A percentile compares a stretch with the other conserved stretches of the same genome.
Evolutionary conservation across 1,140 invertebrate genomes (phyloP).

Genomic region (Eueides isabella): DNA sequence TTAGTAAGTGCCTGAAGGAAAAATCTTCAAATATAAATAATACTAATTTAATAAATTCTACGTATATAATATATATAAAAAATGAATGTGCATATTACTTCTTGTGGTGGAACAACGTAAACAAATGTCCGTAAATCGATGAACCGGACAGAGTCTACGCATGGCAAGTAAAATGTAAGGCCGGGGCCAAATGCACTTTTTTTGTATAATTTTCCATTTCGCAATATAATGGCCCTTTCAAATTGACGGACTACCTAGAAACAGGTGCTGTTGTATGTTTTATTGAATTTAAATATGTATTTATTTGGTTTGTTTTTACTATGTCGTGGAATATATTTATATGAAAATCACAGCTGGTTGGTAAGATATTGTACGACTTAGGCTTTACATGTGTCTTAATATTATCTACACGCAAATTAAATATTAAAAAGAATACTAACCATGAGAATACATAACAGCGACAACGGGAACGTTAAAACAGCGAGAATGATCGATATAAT

Average conservation of each 20-base stretch:
- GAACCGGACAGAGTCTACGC: slow-evolving; percentile 92
- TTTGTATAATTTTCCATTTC: slow-evolving; percentile 59
- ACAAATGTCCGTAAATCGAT: slow-evolving; percentile 88
- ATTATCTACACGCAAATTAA: neutral
- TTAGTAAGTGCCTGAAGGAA: slow-evolving; percentile 87
- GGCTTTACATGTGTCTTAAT: neutral
- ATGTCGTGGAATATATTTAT: too few relatives aligned
- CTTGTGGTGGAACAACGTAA: slow-evolving; percentile 80
- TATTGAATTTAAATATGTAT: too few relatives aligned
- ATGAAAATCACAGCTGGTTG: too few relatives aligned
- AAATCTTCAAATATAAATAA: too few relatives aligned
- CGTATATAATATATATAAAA: neutral
- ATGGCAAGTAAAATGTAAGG: slow-evolving; percentile 93
- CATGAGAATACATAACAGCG: slow-evolving; percentile 50
- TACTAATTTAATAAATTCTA: too few relatives aligned
- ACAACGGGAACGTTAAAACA: slow-evolving; percentile 56
- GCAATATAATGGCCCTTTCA: slow-evolving; percentile 55
- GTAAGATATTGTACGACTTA: too few relatives aligned
- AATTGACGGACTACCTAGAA: slow-evolving; percentile 55
- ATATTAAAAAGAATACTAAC: slow-evolving; percentile 40
- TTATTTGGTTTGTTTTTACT: too few relatives aligned
- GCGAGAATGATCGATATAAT: slow-evolving; percentile 48
- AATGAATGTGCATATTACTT: slow-evolving; percentile 49
- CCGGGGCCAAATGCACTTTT: slow-evolving; percentile 82
- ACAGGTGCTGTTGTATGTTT: neutral